Conservation (phyloP, 1,140 invertebrate genomes). For the Drosophila tani region DNA sequence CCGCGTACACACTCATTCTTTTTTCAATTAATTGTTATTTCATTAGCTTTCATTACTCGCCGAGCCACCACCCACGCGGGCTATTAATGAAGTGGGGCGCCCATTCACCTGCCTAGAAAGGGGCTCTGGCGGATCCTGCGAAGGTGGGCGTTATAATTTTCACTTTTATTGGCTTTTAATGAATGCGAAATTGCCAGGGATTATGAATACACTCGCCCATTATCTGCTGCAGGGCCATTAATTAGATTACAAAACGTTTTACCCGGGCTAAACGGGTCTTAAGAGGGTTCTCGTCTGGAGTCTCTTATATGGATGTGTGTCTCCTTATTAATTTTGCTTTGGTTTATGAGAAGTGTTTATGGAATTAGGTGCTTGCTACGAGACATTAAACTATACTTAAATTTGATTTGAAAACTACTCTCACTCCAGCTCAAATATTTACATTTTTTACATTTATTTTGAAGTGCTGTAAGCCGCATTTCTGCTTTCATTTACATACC, state of each 20-base stretch:
- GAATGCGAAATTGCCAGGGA: slow-evolving; percentile 73
- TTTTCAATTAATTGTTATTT: slow-evolving; percentile 77
- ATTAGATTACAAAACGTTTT: slow-evolving; percentile 78
- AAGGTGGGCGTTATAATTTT: slow-evolving; percentile 59
- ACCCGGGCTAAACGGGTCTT: slow-evolving; percentile 18
- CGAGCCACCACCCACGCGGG: slow-evolving; percentile 58
- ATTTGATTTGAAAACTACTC: too few relatives aligned
- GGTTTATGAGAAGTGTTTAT: background rate
- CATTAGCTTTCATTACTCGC: slow-evolving; percentile 74
- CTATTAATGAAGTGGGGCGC: slow-evolving; percentile 55
- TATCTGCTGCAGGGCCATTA: slow-evolving; percentile 65
- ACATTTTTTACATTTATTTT: background rate
- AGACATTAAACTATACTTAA: too few relatives aligned
- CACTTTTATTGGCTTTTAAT: slow-evolving; percentile 78
- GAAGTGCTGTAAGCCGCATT: background rate
- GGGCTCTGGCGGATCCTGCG: background rate
- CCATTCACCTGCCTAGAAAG: slow-evolving; percentile 43
- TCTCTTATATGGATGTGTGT: background rate
- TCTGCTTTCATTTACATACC: background rate
- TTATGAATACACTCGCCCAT: slow-evolving; percentile 69
- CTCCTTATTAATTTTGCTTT: background rate
- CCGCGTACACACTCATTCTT: slow-evolving; percentile 26
- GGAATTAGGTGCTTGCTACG: too few relatives aligned
- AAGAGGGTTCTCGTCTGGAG: background rate
- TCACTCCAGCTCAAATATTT: background rate